Evolutionary conservation across 30 jellyfish, hydroid and myxozoan genomes (phyloP).

Genomic region (Pelagia noctiluca): DNA sequence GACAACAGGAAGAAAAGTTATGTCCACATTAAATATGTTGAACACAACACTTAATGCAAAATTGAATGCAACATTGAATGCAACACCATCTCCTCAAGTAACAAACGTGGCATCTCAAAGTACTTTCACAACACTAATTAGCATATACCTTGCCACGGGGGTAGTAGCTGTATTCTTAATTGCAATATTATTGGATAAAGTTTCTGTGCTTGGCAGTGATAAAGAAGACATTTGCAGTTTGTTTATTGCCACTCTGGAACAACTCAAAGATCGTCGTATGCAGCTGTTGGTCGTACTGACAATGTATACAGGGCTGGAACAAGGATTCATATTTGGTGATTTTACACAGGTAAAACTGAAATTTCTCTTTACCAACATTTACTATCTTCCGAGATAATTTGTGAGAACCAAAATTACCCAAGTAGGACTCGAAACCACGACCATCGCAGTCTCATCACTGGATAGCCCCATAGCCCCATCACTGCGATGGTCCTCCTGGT

Average conservation of each 20-base stretch:
- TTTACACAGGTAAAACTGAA: conserved; percentile 85
- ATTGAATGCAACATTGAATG: conserved; percentile 2
- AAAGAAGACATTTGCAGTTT: conserved; percentile 55
- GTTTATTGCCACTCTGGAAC: conserved; percentile 81
- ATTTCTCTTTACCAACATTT: too few species aligned
- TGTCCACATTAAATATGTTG: not conserved
- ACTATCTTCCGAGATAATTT: too few species aligned
- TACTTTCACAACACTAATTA: conserved; percentile 70
- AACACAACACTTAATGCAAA: too few species aligned
- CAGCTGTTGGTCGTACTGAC: conserved; percentile 82
- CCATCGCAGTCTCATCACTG: too few species aligned
- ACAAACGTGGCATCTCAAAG: conserved; percentile 43
- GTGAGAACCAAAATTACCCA: too few species aligned
- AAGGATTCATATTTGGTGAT: conserved; percentile 93
- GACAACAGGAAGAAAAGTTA: not conserved
- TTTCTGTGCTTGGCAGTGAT: conserved; percentile 69
- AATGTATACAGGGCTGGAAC: conserved; percentile 95
- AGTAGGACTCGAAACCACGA: too few species aligned
- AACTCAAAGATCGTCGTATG: conserved; percentile 75
- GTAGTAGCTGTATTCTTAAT: conserved; percentile 65
- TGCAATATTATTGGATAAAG: conserved; percentile 49
- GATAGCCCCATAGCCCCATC: too few species aligned
- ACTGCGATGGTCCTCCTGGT: too few species aligned
- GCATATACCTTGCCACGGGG: conserved; percentile 79
- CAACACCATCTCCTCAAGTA: too few species aligned